A percentile compares a stretch with the other conserved stretches of the same genome.
phyloP scores from a whole-genome alignment of 2,113 vertebrate species.

The Lichenostomus cassidix region DNA sequence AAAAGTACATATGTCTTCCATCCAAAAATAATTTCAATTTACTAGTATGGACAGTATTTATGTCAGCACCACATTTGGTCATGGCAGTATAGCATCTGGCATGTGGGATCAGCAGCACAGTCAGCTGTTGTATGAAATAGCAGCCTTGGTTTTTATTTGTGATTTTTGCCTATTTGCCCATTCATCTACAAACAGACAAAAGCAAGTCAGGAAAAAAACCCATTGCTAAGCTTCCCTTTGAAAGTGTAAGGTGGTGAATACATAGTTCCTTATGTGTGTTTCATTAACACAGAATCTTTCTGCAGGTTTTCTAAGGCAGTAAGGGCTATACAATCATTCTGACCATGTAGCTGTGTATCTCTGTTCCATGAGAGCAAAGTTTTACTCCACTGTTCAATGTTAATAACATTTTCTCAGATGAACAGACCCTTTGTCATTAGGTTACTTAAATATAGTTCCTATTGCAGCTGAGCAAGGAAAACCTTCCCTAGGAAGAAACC shows the following conservation, averaged over 20 bases:
- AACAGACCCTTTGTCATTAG: neutral
- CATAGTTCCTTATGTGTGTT: neutral
- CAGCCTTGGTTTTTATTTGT: neutral
- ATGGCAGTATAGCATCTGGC: neutral
- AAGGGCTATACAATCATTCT: neutral
- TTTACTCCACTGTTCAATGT: neutral
- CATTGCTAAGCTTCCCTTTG: neutral
- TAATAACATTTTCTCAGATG: neutral
- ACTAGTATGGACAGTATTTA: neutral
- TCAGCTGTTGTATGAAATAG: neutral
- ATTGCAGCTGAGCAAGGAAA: neutral
- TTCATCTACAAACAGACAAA: neutral
- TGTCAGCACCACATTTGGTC: neutral
- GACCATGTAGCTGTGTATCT: neutral
- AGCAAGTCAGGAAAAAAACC: neutral
- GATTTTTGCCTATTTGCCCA: neutral
- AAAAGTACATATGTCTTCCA: neutral
- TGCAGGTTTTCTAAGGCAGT: neutral
- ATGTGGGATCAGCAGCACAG: neutral
- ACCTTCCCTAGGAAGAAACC: neutral
- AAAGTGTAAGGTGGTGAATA: neutral
- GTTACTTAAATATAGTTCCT: neutral
- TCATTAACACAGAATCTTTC: neutral
- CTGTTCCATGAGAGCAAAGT: neutral
- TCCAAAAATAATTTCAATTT: constrained; percentile 2